Percentiles rank a stretch among this genome's conserved stretches.
These are phyloP conservation scores for Alethe castanea DNA, from an alignment of 2,113 vertebrate genomes.

Conservation along the genomic window DNA sequence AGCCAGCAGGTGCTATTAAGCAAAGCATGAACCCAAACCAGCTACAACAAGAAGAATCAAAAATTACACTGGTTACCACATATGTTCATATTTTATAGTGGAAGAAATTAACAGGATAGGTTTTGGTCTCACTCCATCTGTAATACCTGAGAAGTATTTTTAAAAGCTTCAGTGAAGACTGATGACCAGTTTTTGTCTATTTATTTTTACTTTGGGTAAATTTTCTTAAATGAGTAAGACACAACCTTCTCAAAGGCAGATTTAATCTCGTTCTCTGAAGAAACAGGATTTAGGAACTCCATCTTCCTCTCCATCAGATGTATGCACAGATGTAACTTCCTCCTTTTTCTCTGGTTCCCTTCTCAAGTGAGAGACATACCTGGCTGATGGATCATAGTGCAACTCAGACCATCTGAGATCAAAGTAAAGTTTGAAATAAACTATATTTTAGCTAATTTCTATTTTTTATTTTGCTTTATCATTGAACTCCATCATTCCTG, in stretches of 20 bases:
- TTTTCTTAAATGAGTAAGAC: background rate
- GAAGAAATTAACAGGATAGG: background rate
- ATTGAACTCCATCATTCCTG: background rate
- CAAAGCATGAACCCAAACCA: background rate
- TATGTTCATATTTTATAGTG: background rate
- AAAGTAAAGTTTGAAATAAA: background rate
- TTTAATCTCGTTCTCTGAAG: background rate
- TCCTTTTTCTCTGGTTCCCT: background rate
- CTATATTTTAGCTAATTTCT: background rate
- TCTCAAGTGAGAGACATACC: background rate
- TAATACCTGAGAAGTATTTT: background rate
- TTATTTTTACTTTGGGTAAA: background rate
- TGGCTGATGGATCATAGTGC: background rate
- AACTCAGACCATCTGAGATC: background rate
- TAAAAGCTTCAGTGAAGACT: background rate
- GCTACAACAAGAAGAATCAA: background rate
- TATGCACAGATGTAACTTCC: background rate
- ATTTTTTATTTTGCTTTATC: background rate
- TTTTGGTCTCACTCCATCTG: background rate
- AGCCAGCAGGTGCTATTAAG: background rate
- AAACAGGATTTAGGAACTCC: background rate
- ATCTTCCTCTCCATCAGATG: background rate
- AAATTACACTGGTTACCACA: background rate
- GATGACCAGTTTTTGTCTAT: background rate
- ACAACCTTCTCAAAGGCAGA: background rate